phyloP scores from a whole-genome alignment of 2,797 vertebrate genomes.

The Toxotes lorentzi region DNA sequence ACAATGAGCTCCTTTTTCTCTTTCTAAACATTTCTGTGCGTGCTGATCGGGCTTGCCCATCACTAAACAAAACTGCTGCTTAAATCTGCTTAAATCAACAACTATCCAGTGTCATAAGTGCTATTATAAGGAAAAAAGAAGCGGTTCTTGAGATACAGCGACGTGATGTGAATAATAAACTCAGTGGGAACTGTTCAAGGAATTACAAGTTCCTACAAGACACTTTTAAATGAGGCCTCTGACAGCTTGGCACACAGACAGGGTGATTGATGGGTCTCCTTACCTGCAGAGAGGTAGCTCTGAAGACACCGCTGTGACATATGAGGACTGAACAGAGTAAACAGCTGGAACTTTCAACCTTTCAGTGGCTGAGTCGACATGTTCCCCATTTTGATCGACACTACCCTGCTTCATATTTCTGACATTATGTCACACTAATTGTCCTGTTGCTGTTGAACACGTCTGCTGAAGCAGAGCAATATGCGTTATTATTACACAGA shows the following conservation, averaged over 20 bases:
- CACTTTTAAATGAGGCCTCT: slow-evolving; percentile 71
- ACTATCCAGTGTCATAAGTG: slow-evolving; percentile 71
- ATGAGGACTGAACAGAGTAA: slow-evolving; percentile 61
- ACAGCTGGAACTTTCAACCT: slow-evolving; percentile 56
- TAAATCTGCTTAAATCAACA: slow-evolving; percentile 79
- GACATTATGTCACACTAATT: slow-evolving; percentile 29
- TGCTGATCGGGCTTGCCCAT: slow-evolving; percentile 74
- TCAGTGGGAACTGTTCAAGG: slow-evolving; percentile 71
- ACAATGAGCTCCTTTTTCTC: slow-evolving; percentile 68
- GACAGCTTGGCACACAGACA: slow-evolving; percentile 74
- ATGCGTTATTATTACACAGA: not conserved
- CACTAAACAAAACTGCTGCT: slow-evolving; percentile 71
- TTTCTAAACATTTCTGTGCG: slow-evolving; percentile 63
- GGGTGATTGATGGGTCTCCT: slow-evolving; percentile 74
- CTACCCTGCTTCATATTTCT: slow-evolving; percentile 10
- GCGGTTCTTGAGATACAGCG: slow-evolving; percentile 68
- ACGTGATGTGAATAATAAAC: slow-evolving; percentile 71
- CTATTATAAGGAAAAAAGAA: slow-evolving; percentile 50
- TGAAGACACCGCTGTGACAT: slow-evolving; percentile 76
- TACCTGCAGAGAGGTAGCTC: slow-evolving; percentile 61
- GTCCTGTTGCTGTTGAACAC: slow-evolving; percentile 11
- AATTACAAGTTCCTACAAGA: slow-evolving; percentile 83
- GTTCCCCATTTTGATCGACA: slow-evolving; percentile 19
- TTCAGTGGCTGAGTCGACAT: not conserved
- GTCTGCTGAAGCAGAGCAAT: slow-evolving; percentile 1